Conservation (phyloP, 2,888 invertebrate genomes). For the Augochlorella aurata region DNA sequence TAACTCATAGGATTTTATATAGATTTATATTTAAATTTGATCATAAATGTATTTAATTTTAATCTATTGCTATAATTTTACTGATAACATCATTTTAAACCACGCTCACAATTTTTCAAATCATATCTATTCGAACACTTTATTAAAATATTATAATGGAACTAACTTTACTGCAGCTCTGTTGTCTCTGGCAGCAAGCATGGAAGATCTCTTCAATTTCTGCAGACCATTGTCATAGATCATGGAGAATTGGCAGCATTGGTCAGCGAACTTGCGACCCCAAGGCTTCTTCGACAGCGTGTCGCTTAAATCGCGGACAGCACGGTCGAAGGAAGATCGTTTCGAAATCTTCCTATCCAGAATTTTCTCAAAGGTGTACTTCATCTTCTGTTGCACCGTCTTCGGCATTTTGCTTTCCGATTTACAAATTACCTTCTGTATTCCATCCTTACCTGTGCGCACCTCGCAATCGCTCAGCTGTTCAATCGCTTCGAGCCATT, state of each 20-base stretch:
- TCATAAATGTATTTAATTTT: no score
- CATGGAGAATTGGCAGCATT: slow-evolving; percentile 51
- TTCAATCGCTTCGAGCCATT: slow-evolving; percentile 50
- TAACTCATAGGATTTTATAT: no score
- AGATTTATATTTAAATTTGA: no score
- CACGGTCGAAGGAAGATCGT: slow-evolving; percentile 39
- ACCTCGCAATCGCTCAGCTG: slow-evolving; percentile 53
- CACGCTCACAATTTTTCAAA: no score
- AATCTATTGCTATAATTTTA: no score
- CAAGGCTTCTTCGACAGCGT: slow-evolving; percentile 47
- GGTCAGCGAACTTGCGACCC: slow-evolving; percentile 45
- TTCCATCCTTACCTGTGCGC: slow-evolving; percentile 3
- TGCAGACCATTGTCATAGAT: slow-evolving; percentile 58
- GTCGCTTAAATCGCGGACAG: slow-evolving; percentile 49
- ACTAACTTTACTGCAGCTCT: slow-evolving; percentile 37
- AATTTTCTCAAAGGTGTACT: slow-evolving; percentile 54
- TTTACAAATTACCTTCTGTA: slow-evolving; percentile 44
- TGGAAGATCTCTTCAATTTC: slow-evolving; percentile 31
- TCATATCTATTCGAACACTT: no score
- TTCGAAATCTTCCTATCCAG: slow-evolving; percentile 32
- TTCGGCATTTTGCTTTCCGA: slow-evolving; percentile 13
- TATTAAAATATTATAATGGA: background rate
- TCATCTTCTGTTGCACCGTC: slow-evolving; percentile 40
- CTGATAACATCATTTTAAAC: no score
- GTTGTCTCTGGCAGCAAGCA: slow-evolving; percentile 7